A percentile compares a stretch with the other conserved stretches of the same genome.
Conservation (phyloP, 2,888 invertebrate genomes). For the Trypoxylon attenuatum region DNA sequence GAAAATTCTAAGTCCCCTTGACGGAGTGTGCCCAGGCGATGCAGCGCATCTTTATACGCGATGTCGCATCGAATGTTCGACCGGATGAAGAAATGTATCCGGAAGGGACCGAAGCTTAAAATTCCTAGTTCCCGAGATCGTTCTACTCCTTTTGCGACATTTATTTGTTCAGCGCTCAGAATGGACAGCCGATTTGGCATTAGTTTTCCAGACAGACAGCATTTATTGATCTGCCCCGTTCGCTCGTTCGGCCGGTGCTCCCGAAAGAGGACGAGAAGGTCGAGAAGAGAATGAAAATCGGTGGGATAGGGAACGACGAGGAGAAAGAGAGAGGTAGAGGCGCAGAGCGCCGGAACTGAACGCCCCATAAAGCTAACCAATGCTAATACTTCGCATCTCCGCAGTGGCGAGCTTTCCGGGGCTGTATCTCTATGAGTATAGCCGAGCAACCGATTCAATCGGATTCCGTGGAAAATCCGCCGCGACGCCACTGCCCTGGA, state of each 20-base stretch:
- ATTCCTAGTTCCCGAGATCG: constrained; percentile 2
- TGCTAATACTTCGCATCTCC: constrained; percentile 76
- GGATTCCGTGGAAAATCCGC: constrained; percentile 40
- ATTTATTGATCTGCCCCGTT: constrained; percentile 68
- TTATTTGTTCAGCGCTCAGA: constrained; percentile 48
- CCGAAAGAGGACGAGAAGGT: constrained; percentile 3
- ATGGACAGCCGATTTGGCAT: constrained; percentile 69
- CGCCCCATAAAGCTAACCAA: constrained; percentile 80
- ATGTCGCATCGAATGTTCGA: not conserved
- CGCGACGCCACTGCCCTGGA: constrained; percentile 61
- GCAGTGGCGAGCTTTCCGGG: constrained; percentile 65
- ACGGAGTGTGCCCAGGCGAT: not conserved
- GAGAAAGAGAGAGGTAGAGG: constrained; percentile 39
- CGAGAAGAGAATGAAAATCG: constrained; percentile 6
- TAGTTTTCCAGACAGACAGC: constrained; percentile 70
- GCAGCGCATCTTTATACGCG: not conserved
- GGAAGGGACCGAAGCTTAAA: constrained; percentile 4
- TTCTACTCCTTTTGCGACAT: constrained; percentile 37
- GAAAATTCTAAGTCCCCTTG: too few relatives aligned
- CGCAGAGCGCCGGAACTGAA: constrained; percentile 74
- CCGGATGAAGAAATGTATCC: not conserved
- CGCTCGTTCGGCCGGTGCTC: constrained; percentile 6
- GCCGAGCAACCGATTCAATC: constrained; percentile 1
- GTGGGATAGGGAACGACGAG: constrained; percentile 31
- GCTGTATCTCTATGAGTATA: too few relatives aligned